Evolutionary conservation across 2,797 vertebrate species (phyloP), one percentile per base, ranked within the genome.

Genomic region (Paramormyrops hopkinsi): DNA sequence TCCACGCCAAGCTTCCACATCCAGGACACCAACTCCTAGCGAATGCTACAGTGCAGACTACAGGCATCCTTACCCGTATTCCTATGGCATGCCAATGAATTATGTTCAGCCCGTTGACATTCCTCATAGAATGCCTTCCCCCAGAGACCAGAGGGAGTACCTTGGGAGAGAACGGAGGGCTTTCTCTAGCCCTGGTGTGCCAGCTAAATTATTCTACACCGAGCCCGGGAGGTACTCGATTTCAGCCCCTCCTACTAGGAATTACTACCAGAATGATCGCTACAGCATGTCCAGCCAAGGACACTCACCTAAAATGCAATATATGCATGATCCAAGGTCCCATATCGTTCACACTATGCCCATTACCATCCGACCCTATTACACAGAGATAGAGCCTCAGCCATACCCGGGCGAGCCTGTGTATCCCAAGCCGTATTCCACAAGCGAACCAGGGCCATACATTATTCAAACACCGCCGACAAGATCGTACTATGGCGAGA

Each of bases 191-290:
- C 94, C 97, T 0, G 94, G 96, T 0, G 96, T 97, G 91, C 98
- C 98, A 0, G 96, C 97, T 25, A 98, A 98, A 87, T 98, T 97
- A 92, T 98, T 97, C 94, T 99, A 98, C 1, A 95, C 97, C 0
- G 98, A 99, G 84, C 93, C 97, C 0, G 93, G 94, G 0, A 94
- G 95, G 76, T 97, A 96, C 92, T 93, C 96, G 0, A 92, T 95
- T 50, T 96, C 96, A 1, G 93, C 84, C 56, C 95, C 94, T 79
- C 96, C 86, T 89, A 95, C 92, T 73, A 96, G 96, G 56, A 89
- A 96, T 0, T 95, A 97, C 91, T 96, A 96, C 1, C 95, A 95
- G 89, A 95, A 96, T 90, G 96, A 96, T 92, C 94, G 95, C 2
- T 96, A 95, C 82, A 97, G 96, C 92, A 92, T 96, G 69, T 95